A percentile compares a stretch with the other conserved stretches of the same genome.
These are phyloP conservation scores for Crotalus tigris DNA, from an alignment of 2,113 vertebrate genomes.

Conservation along the genomic window DNA sequence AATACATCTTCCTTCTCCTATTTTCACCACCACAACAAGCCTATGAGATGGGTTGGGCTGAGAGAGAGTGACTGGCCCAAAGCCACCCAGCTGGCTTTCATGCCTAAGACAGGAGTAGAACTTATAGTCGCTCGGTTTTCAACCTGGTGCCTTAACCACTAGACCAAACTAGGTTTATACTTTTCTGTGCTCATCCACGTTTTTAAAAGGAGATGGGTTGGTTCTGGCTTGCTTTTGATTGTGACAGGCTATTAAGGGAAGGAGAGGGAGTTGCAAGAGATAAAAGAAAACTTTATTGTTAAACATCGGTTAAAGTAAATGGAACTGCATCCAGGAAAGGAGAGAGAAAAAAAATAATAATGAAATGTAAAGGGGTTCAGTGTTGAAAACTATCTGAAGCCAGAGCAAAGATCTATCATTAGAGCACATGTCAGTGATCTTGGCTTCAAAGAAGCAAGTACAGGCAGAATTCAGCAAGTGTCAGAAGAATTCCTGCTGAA, in stretches of 20 bases:
- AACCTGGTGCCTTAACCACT: too few species aligned
- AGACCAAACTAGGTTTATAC: neutral
- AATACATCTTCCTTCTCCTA: too few species aligned
- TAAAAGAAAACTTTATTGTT: neutral
- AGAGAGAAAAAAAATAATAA: neutral
- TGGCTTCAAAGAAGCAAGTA: constrained; percentile 3
- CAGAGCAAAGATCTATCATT: constrained; percentile 1
- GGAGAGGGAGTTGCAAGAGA: neutral
- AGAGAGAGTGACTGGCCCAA: too few species aligned
- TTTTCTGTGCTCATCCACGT: too few species aligned
- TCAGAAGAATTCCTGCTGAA: neutral
- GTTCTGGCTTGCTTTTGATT: neutral
- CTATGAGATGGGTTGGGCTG: too few species aligned
- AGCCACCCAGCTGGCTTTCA: too few species aligned
- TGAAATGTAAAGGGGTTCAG: neutral
- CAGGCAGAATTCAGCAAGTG: constrained; percentile 22
- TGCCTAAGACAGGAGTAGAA: too few species aligned
- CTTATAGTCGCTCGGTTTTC: too few species aligned
- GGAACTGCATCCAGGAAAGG: neutral
- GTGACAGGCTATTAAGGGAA: neutral
- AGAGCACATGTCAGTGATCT: neutral
- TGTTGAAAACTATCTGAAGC: neutral
- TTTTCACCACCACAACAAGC: too few species aligned
- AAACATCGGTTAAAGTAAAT: neutral
- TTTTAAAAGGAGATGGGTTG: neutral